Conservation (phyloP, 2,888 invertebrate genomes). For the Leptopterna dolabrata region DNA sequence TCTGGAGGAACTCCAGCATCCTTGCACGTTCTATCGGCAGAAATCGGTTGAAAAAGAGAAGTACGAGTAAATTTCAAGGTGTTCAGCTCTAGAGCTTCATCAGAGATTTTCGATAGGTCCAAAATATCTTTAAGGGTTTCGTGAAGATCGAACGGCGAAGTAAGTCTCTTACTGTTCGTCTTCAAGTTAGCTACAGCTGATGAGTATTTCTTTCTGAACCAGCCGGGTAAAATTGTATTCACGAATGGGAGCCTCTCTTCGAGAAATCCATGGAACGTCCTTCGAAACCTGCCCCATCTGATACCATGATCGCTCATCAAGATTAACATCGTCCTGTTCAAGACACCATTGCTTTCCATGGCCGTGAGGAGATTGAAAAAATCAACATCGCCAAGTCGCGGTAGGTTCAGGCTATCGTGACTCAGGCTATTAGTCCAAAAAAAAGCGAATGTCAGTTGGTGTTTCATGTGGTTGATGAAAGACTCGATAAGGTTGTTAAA, state of each 20-base stretch:
- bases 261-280: constrained; percentile 85
- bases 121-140: constrained; percentile 80
- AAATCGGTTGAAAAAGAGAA: constrained; percentile 82
- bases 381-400: constrained; percentile 77
- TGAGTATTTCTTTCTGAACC: constrained; percentile 75
- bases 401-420: constrained; percentile 86
- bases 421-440: constrained; percentile 87
- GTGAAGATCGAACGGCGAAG: constrained; percentile 86
- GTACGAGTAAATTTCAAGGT: constrained; percentile 67
- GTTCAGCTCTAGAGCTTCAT: constrained; percentile 62
- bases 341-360: constrained; percentile 69
- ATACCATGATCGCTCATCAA: constrained; percentile 91
- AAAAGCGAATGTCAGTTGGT: constrained; percentile 80
- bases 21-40: constrained; percentile 78
- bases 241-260: constrained; percentile 90
- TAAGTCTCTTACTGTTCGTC: constrained; percentile 77
- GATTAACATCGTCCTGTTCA: constrained; percentile 78
- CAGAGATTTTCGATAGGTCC: constrained; percentile 69
- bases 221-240: constrained; percentile 76
- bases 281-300: constrained; percentile 84
- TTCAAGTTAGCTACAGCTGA: constrained; percentile 75
- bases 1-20: constrained; percentile 83
- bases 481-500: constrained; percentile 78
- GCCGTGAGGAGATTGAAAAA: constrained; percentile 73
- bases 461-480: constrained; percentile 72